A percentile compares a stretch with the other conserved stretches of the same genome.
These are phyloP conservation scores for Tangara arthus DNA, from an alignment of 2,797 vertebrate species.

Conservation along the genomic window DNA sequence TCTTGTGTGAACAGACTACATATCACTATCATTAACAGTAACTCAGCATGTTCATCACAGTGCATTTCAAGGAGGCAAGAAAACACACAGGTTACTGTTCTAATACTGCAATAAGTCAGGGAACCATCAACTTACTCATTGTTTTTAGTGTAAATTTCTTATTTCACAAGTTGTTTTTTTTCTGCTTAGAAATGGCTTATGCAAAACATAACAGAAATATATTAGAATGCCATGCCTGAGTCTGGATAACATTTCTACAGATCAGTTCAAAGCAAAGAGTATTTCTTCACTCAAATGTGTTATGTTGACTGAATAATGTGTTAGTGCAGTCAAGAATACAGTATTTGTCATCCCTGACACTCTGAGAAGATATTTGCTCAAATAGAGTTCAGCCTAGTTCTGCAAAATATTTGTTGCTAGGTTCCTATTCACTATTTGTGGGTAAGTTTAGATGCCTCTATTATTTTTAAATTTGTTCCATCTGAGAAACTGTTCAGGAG, in stretches of 20 bases:
- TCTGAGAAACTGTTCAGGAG: not conserved
- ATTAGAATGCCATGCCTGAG: conserved; percentile 4
- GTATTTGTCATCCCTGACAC: conserved; percentile 18
- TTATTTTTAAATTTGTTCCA: conserved; percentile 13
- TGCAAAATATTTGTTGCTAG: conserved; percentile 35
- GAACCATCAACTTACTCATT: not conserved
- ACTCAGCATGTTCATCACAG: conserved; percentile 4
- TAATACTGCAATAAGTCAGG: conserved; percentile 10
- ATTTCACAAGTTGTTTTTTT: not conserved
- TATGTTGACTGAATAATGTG: conserved; percentile 57
- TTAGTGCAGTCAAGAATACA: conserved; percentile 39
- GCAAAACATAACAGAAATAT: conserved; percentile 17
- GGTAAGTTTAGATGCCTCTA: not conserved
- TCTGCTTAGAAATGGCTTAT: not conserved
- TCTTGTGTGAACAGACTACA: not conserved
- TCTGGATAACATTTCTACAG: conserved; percentile 3
- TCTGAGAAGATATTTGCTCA: conserved; percentile 37
- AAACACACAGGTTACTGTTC: not conserved
- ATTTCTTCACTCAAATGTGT: conserved; percentile 31
- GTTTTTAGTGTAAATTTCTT: conserved; percentile 15
- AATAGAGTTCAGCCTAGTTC: conserved; percentile 8
- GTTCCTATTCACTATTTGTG: not conserved
- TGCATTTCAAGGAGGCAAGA: conserved; percentile 3
- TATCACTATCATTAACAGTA: conserved; percentile 48
- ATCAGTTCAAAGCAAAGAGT: conserved; percentile 40